A percentile compares a stretch with the other conserved stretches of the same genome.
phyloP scores from a whole-genome alignment of 2,113 vertebrate genomes.

The human region DNA sequence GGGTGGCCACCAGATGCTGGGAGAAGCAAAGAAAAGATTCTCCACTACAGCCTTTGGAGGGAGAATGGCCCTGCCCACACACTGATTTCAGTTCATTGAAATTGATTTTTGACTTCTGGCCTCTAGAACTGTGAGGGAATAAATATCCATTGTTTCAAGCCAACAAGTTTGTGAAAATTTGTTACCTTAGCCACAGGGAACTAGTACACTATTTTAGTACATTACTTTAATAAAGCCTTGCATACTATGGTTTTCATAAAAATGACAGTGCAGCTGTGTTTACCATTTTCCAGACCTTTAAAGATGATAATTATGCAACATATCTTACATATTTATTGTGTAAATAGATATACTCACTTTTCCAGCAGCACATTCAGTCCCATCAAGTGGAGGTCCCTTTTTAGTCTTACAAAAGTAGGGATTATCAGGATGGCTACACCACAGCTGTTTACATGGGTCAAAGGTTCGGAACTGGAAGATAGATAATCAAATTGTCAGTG shows the following conservation, averaged over 20 bases:
- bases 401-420: slow-evolving; percentile 99
- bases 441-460: slow-evolving; percentile 97
- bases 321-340: not conserved
- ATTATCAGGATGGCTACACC: slow-evolving; percentile 99
- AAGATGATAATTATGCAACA: not conserved
- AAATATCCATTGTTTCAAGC: not conserved
- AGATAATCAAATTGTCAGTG: not conserved
- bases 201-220: not conserved
- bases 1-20: not conserved
- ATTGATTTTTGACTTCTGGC: not conserved
- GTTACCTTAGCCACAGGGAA: not conserved
- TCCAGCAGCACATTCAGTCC: slow-evolving; percentile 94
- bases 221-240: not conserved
- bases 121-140: not conserved
- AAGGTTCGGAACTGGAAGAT: slow-evolving; percentile 94
- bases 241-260: not conserved
- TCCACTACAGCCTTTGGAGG: not conserved
- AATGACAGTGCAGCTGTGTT: not conserved
- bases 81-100: not conserved
- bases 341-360: slow-evolving; percentile 86
- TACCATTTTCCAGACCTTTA: not conserved
- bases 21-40: not conserved
- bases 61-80: no score
- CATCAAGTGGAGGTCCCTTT: slow-evolving; percentile 97
- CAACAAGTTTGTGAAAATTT: not conserved